Conservation (phyloP, 2,797 vertebrate species). For the Megalops cyprinoides region DNA sequence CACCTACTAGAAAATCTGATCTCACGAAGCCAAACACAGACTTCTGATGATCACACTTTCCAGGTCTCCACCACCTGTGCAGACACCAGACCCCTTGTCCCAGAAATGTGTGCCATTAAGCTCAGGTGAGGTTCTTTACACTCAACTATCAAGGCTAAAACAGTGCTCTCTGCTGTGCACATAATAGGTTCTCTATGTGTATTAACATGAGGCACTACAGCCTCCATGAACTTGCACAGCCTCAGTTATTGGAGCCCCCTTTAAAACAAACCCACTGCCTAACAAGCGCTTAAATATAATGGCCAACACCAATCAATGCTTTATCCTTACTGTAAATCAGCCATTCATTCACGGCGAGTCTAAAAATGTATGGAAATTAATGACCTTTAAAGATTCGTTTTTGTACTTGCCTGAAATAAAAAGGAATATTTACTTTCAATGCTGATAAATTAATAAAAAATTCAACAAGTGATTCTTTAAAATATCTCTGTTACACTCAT, state of each 20-base stretch:
- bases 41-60: not conserved
- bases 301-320: not conserved
- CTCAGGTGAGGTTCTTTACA: slow-evolving; percentile 78
- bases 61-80: not conserved
- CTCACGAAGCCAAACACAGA: not conserved
- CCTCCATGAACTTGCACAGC: slow-evolving; percentile 64
- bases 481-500: too few species aligned
- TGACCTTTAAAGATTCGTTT: not conserved
- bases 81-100: slow-evolving; percentile 54
- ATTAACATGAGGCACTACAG: slow-evolving; percentile 54
- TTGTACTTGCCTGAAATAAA: not conserved
- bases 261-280: slow-evolving; percentile 46
- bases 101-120: slow-evolving; percentile 72
- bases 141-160: slow-evolving; percentile 62
- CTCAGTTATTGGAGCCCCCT: slow-evolving; percentile 68
- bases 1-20: too few species aligned
- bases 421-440: not conserved
- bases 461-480: too few species aligned
- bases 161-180: slow-evolving; percentile 60
- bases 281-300: not conserved
- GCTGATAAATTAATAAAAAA: too few species aligned
- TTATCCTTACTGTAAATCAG: not conserved
- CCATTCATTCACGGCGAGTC: not conserved
- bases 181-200: slow-evolving; percentile 58
- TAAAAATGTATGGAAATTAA: not conserved